Base-by-base conservation (phyloP, 2,888 invertebrate genomes). In the Tetramorium bicarinatum region DNA sequence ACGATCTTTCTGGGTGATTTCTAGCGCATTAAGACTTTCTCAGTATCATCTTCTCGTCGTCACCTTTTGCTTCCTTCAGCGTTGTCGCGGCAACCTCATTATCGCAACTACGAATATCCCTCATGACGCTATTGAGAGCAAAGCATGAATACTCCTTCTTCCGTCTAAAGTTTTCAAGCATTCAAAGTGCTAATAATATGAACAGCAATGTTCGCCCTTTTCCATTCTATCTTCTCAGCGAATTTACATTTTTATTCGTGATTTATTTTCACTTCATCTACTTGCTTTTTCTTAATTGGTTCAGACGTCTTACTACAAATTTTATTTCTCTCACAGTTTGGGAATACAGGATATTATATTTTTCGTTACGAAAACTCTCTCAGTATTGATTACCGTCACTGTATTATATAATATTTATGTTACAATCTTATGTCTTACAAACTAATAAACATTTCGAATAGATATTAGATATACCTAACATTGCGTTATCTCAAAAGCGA, bases 121-220 rank as follows among this genome's bases (percentile, higher is more conserved):
- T 85, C 86, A 90, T 90, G 87, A 91, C 89, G 81, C 86, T 85
- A 88, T 89, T 88, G 89, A 86, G 66, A 69, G 62, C 85, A 84
- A 87, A 87, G 85, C 85, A 83, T 85, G 89, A 89, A 89, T 91
- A 90, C 86, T 86, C 86, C 85, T 87, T 18, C 25, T 88, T 82
- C 82, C 84, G 87, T 88, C 90, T 86, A 90, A 91, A 91, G 89
- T 92, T 92, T 89, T 86, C 89, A 76, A 89, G 87, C 85, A 89
- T 90, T 90, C 87, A 88, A 87, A 89, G 89, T 88, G 90, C 92
- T 91, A 92, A 93, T 93, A 93, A 93, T 92, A 89, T 88, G 88
- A 87, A 49, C 76, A 54, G 61, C 80, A 82, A 62, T 54, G 54
- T 3, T 59, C 15, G 18, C 11, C 21, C n/a, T 15, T 15, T 56